Evolutionary conservation across 2,888 invertebrate species (phyloP).

Genomic region (Pemphredon lugubris): DNA sequence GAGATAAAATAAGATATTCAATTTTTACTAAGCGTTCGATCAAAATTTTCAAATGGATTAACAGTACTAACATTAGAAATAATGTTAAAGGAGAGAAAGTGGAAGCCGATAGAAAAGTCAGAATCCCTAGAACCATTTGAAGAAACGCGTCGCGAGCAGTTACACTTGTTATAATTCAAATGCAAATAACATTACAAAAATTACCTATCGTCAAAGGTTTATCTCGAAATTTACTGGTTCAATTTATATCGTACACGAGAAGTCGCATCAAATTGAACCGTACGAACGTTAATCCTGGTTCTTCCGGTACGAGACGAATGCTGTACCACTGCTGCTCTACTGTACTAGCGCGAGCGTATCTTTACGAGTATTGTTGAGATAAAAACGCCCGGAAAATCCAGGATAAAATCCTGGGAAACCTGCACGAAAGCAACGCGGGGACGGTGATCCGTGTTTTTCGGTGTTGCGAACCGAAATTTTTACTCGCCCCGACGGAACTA

Average conservation of each 20-base stretch:
- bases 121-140: no score
- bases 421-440: background rate
- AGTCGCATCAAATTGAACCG: background rate
- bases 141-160: no score
- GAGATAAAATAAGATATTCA: no score
- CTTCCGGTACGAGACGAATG: background rate
- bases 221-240: no score
- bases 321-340: background rate
- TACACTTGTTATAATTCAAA: no score
- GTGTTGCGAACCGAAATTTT: conserved; percentile 27
- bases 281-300: conserved; percentile 5
- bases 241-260: background rate
- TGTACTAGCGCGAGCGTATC: conserved; percentile 15
- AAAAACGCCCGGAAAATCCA: conserved; percentile 27
- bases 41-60: no score
- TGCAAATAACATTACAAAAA: no score
- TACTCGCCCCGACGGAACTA: conserved; percentile 15
- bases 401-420: conserved; percentile 17
- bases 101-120: no score
- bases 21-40: no score
- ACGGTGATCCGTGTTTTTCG: background rate
- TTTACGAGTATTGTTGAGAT: conserved; percentile 24
- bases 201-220: no score
- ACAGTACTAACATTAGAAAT: no score
- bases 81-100: no score